Evolutionary conservation across 2,797 vertebrate species (phyloP).

Genomic region (Girardinus metallicus): DNA sequence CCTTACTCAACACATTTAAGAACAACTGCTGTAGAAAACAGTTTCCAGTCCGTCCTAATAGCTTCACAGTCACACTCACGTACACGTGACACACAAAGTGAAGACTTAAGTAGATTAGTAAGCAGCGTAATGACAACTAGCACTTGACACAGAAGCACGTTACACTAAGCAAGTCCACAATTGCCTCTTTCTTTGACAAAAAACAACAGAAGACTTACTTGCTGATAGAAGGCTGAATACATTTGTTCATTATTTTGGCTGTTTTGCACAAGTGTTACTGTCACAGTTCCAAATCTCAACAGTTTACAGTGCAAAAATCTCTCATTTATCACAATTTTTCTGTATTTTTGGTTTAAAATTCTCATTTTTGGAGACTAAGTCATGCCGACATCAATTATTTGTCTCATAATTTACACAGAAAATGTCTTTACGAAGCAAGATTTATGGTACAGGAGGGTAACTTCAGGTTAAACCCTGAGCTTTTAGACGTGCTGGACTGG

Average conservation of each 20-base stretch:
- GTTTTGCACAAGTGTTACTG: background rate
- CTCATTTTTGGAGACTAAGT: background rate
- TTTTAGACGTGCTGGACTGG: no score
- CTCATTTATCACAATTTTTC: background rate
- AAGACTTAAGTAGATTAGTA: slow-evolving; percentile 65
- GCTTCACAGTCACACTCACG: slow-evolving; percentile 4
- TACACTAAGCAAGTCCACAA: slow-evolving; percentile 13
- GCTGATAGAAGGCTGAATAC: background rate
- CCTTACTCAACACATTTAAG: background rate
- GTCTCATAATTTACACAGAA: background rate
- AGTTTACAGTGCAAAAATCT: background rate
- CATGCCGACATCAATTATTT: background rate
- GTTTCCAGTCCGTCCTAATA: slow-evolving; percentile 13
- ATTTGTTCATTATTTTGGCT: background rate
- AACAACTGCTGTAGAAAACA: slow-evolving; percentile 20
- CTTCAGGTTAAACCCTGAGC: no score
- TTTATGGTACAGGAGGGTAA: no score
- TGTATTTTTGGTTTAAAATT: background rate
- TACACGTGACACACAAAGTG: slow-evolving; percentile 12
- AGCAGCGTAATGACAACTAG: slow-evolving; percentile 44
- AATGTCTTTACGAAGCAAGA: no score
- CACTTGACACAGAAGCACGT: slow-evolving; percentile 38
- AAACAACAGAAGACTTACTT: background rate
- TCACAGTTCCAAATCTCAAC: background rate
- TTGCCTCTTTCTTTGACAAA: background rate